These are phyloP conservation scores for Eugnorisma glareosa DNA, from an alignment of 2,888 invertebrate species.

Conservation along the genomic window DNA sequence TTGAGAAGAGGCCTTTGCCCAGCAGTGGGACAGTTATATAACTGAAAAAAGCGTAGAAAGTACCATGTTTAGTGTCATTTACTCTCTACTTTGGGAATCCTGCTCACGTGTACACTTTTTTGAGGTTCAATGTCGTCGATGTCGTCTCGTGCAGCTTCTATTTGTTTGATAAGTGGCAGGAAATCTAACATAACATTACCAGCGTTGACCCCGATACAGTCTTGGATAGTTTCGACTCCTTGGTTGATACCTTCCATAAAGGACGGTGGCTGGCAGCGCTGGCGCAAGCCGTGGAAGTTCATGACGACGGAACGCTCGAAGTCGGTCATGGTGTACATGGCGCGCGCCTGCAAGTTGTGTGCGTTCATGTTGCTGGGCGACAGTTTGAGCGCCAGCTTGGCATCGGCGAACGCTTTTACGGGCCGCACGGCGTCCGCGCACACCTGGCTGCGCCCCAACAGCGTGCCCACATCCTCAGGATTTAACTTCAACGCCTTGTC, in stretches of 20 bases:
- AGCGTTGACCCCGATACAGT: constrained; percentile 86
- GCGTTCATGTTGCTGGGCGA: constrained; percentile 86
- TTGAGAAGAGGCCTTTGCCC: no score
- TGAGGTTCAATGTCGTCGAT: neutral
- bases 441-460: constrained; percentile 85
- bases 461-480: constrained; percentile 82
- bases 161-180: constrained; percentile 83
- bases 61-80: neutral
- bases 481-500: constrained; percentile 83
- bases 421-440: constrained; percentile 86
- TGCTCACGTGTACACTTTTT: neutral
- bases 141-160: constrained; percentile 71
- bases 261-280: constrained; percentile 84
- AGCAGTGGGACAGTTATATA: no score
- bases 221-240: constrained; percentile 87
- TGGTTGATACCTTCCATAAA: constrained; percentile 87
- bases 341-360: constrained; percentile 86
- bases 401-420: constrained; percentile 84
- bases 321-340: constrained; percentile 87
- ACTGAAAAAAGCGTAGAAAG: neutral
- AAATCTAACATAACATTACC: constrained; percentile 86
- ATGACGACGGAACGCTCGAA: constrained; percentile 87
- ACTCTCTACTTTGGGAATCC: neutral
- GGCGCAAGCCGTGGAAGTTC: constrained; percentile 82
- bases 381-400: constrained; percentile 84